Base-by-base conservation (phyloP, 2,113 vertebrate genomes). In the Passerina amoena region DNA sequence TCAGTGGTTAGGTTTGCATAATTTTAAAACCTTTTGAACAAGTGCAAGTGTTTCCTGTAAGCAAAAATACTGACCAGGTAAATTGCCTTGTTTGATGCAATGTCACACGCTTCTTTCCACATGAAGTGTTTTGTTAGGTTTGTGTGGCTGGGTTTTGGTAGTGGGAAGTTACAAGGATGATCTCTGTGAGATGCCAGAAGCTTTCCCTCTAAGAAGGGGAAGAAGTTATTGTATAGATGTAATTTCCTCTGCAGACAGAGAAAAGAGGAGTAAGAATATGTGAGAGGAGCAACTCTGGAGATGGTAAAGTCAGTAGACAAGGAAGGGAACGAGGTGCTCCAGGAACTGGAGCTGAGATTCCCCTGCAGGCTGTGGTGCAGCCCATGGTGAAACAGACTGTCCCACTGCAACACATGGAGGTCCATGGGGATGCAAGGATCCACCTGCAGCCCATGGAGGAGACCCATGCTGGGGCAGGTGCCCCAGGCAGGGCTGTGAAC, bases 101-200 rank as follows among this genome's bases (percentile, higher is more conserved):
- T 12, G 50, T 50, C 33, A 33, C 37, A 14, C 0, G 0, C 14
- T 70, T 38, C 64, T 38, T 71, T 47, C 10, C 47, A 20, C 0
- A 0, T 19, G 18, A 64, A 27, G 37, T 28, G 1, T 44, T 83
- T 50, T 37, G 10, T 61, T 63, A 27, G 17, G 47, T 61, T 44
- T 37, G 25, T 44, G 66, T n/a, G 19, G 44, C 44, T 1, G 0
- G 11, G 27, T 23, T 71, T 72, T 27, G 47, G 33, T 53, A 27
- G 22, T 13, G 38, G 27, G 13, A 51, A 6, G 5, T 61, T 82
- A 44, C 38, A 63, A 53, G 17, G 24, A 40, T 48, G 23, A n/a
- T 9, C 33, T 53, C 21, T 63, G 68, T 37, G 38, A 63, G 33
- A 71, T 42, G 37, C 20, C 66, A 61, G 56, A 44, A 83, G 17